Evolutionary conservation across 2,113 vertebrate species (phyloP).

Genomic region (Halcyon senegalensis): DNA sequence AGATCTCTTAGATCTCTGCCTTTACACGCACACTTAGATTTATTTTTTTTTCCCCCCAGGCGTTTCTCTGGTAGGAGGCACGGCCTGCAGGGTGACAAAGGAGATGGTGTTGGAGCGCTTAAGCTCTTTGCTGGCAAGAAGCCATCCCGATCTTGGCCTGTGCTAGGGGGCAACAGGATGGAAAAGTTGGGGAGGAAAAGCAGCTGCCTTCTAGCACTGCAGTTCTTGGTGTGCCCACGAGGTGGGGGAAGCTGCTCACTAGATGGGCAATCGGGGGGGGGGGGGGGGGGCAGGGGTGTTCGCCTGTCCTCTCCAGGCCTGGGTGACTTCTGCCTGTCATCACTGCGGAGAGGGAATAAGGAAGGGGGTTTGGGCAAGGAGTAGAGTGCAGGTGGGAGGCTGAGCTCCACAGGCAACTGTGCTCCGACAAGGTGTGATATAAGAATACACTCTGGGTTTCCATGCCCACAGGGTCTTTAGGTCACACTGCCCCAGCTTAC

Average conservation of each 20-base stretch:
- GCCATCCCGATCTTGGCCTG: conserved; percentile 38
- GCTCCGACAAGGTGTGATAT: neutral
- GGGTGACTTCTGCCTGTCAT: neutral
- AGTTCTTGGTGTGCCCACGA: conserved; percentile 48
- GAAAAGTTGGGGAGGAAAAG: conserved; percentile 38
- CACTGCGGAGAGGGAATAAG: neutral
- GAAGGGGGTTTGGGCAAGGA: neutral
- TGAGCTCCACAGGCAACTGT: neutral
- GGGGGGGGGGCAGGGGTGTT: neutral
- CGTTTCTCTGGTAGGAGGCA: conserved; percentile 37
- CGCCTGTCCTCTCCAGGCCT: neutral
- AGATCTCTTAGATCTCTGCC: conserved; percentile 3
- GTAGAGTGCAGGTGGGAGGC: neutral
- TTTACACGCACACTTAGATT: neutral
- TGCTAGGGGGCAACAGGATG: neutral
- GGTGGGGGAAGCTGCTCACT: conserved; percentile 28
- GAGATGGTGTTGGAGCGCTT: conserved; percentile 33
- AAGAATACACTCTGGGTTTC: neutral
- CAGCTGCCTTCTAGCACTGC: neutral
- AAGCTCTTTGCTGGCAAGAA: conserved; percentile 50
- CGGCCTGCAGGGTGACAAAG: conserved; percentile 51
- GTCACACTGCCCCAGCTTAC: neutral
- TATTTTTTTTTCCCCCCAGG: neutral
- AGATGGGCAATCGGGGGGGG: neutral
- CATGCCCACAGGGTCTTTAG: neutral